These are phyloP conservation scores for Pseudochirops corinnae DNA, from an alignment of 2,797 vertebrate species.

Conservation along the genomic window DNA sequence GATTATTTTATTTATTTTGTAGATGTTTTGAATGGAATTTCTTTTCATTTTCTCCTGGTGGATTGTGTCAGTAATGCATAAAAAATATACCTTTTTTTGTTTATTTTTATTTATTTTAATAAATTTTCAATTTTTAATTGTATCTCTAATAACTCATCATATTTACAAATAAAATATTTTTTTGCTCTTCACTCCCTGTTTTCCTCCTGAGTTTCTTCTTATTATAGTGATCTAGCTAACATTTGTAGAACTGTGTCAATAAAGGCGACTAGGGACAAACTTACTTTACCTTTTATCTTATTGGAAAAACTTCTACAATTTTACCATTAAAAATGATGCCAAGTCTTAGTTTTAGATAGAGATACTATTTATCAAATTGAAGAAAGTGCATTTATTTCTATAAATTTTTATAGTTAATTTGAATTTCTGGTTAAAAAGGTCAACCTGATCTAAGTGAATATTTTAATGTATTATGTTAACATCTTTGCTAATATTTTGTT, in stretches of 20 bases:
- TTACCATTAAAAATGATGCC: neutral
- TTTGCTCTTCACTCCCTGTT: neutral
- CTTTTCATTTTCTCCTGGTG: neutral
- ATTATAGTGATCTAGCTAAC: neutral
- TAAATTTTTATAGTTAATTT: neutral
- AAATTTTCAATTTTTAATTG: neutral
- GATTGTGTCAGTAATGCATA: neutral
- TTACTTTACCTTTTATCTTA: neutral
- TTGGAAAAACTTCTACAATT: neutral
- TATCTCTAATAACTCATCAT: neutral
- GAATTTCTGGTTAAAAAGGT: neutral
- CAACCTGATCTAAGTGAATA: neutral
- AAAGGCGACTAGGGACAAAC: neutral
- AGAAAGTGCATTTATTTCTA: neutral
- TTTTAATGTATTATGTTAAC: neutral
- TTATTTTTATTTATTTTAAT: neutral
- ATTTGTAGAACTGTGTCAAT: neutral
- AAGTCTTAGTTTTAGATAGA: neutral
- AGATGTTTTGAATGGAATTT: neutral
- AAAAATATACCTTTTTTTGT: neutral
- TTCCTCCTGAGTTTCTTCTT: neutral
- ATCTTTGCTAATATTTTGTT: neutral
- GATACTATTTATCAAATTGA: neutral
- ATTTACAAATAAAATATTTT: neutral
- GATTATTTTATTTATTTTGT: neutral